phyloP scores from a whole-genome alignment of 1,140 invertebrate genomes.

The Caenorhabditis latens region DNA sequence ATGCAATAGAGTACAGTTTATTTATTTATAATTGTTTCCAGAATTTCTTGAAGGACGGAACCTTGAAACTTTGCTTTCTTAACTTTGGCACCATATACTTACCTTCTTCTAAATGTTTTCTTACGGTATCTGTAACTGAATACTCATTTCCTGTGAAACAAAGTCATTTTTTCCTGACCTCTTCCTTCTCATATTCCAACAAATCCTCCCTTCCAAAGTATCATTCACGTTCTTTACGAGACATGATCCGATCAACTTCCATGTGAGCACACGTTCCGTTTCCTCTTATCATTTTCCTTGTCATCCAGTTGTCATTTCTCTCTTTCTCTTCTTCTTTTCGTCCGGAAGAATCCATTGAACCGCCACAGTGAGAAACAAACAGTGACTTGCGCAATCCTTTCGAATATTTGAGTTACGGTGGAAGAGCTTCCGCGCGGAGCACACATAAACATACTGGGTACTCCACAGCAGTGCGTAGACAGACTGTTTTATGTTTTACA shows the following conservation, averaged over 20 bases:
- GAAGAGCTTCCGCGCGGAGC: conserved; percentile 47
- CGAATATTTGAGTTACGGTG: conserved; percentile 40
- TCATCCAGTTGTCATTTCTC: conserved; percentile 50
- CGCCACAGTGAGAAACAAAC: conserved; percentile 22
- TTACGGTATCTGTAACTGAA: not conserved
- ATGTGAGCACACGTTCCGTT: too few relatives aligned
- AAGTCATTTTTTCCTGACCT: not conserved
- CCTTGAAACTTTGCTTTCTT: too few relatives aligned
- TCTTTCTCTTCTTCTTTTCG: not conserved
- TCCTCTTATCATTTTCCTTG: conserved; percentile 50
- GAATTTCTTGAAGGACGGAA: too few relatives aligned
- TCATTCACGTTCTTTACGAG: not conserved
- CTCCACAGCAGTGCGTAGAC: conserved; percentile 28
- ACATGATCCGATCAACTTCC: conserved; percentile 1
- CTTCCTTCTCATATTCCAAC: not conserved
- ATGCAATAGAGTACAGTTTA: too few relatives aligned
- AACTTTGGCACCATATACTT: too few relatives aligned
- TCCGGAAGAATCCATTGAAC: conserved; percentile 34
- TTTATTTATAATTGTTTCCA: too few relatives aligned
- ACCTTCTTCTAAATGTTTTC: too few relatives aligned
- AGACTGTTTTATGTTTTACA: conserved; percentile 56
- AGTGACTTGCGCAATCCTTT: conserved; percentile 46
- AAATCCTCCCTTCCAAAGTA: not conserved
- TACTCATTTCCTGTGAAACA: not conserved
- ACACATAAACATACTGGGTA: not conserved